phyloP scores from a whole-genome alignment of 2,888 invertebrate genomes.

The Fissipunctia ypsillon region DNA sequence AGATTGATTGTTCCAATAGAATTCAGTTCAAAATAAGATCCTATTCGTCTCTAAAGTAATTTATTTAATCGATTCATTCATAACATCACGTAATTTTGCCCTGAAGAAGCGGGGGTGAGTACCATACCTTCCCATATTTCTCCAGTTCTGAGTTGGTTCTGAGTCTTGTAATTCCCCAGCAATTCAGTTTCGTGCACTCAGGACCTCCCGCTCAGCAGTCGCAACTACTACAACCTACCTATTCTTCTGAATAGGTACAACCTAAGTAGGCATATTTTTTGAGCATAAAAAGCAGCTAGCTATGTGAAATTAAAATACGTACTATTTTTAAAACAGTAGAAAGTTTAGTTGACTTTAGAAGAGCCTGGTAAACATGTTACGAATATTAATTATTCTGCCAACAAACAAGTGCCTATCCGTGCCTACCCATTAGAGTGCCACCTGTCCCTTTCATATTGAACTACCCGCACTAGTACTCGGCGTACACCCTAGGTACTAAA shows the following conservation, averaged over 20 bases:
- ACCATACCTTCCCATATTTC: not conserved
- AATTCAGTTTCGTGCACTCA: not conserved
- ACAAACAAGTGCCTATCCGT: not conserved
- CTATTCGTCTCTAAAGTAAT: not conserved
- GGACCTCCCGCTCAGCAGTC: not conserved
- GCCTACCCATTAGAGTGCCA: conserved; percentile 24
- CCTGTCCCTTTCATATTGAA: conserved; percentile 36
- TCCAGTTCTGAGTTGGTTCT: not conserved
- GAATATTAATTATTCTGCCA: conserved; percentile 14
- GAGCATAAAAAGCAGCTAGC: not conserved
- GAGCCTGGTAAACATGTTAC: conserved; percentile 2
- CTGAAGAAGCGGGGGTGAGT: not conserved
- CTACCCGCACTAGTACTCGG: conserved; percentile 4
- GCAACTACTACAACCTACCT: not conserved
- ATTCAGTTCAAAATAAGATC: not conserved
- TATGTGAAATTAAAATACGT: not conserved
- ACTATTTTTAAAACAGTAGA: not conserved
- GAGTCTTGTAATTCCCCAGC: not conserved
- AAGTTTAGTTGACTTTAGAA: conserved; percentile 5
- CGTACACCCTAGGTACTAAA: not conserved
- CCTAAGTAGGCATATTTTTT: not conserved
- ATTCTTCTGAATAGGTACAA: conserved; percentile 2
- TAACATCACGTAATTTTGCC: not conserved
- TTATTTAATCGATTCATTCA: not conserved
- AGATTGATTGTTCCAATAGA: not conserved